Base-by-base conservation (phyloP, 2,888 invertebrate species). In the Abrostola triplasia region DNA sequence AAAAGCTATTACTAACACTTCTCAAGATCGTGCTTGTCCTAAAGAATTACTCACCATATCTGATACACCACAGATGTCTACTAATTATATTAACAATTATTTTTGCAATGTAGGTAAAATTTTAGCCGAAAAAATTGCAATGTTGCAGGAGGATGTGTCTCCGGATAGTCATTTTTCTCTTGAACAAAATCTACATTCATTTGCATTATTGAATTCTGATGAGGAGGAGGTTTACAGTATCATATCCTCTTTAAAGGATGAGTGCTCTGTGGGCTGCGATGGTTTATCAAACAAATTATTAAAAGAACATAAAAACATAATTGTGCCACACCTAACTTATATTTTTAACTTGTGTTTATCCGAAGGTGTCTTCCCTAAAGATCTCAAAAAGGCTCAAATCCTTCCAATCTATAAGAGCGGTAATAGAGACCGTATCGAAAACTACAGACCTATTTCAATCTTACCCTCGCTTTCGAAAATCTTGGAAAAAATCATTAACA, bases 101-200 rank as follows among this genome's bases (percentile, higher is more conserved):
- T 42, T 42, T 42, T 42, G 41, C 41, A n/a, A 42, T 42, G 41
- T 42, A n/a, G 41, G 54, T n/a, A 38, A 44, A 35, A 47, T 40
- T 66, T 41, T 55, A 58, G 40, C n/a, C n/a, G n/a, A 58, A 52
- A 50, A 57, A 63, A 47, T 47, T 57, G 44, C 62, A 57, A 40
- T 63, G 44, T 51, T 38, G 57, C 11, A 41, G 12, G 13, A 38
- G 8, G 35, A 54, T 50, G 56, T 1, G 42, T 57, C 63, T 6
- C 41, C 48, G 42, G 58, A 49, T 37, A 41, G 58, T 13, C 44
- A 57, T 0, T 13, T 48, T n/a, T n/a, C 1, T 42, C 41, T 42
- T n/a, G 41, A 42, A 42, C n/a, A 42, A 42, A 42, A 42, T 35
- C 59, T 12, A 35, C 59, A 50, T 24, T 13, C 11, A 12, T 41